Base-by-base conservation (phyloP, 2,797 vertebrate genomes). In the Leptoclinus maculatus region DNA sequence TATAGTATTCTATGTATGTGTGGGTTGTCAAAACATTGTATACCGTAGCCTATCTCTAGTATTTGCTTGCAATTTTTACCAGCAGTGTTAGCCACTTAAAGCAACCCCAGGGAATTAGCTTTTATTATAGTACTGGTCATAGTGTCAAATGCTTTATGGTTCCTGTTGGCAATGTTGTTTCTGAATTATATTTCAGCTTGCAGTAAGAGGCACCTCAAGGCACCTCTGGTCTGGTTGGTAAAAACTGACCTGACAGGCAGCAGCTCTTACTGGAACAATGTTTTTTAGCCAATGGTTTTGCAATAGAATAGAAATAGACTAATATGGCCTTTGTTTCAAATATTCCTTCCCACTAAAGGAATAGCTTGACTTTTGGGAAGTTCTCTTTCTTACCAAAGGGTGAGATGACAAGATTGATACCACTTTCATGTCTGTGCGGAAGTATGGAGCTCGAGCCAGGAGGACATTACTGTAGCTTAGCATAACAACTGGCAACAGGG, bases 221-320 rank as follows among this genome's bases (percentile, higher is more conserved):
- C 51, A 43, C 41, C 14, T 43, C 41, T 43, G 2, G 3, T 5
- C 51, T 41, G 32, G 54, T 5, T 56, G 73, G 45, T 56, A 36
- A 68, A 71, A 81, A 53, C 53, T 74, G 64, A 73, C 51, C 64
- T 27, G 74, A 69, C 19, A 8, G 74, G 19, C 57, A 58, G 57
- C 38, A 73, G 53, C 43, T 43, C 49, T 69, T 39, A 34, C 39
- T 64, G 34, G 53, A 77, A 77, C 29, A 32, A 53, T 64, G 5
- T 54, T 53, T 69, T 72, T 62, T 63, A 53, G 45, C 53, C 25
- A 29, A 38, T 16, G 34, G 2, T 57, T 3, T 10, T 13, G 2
- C 23, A 14, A 57, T 29, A 9, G 14, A 53, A 36, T 53, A 21
- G 10, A 45, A 29, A 29, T 29, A 29, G 29, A 39, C 45, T 38